Evolutionary conservation across 2,888 invertebrate species (phyloP).

Genomic region (Scaptomyza caliginosa): DNA sequence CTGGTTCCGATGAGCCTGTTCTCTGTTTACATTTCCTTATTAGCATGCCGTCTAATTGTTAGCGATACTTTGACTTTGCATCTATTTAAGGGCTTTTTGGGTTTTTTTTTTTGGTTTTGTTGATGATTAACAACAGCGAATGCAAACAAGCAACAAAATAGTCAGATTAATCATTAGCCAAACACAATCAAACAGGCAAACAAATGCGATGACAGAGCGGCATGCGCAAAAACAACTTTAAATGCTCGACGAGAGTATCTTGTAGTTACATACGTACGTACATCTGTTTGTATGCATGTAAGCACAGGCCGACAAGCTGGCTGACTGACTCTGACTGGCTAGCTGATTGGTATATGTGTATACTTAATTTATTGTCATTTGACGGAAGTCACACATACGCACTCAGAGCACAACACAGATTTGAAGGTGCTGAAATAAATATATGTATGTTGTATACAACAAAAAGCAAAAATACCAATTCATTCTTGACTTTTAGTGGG

Average conservation of each 20-base stretch:
- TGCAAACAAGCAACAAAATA: conserved; percentile 13
- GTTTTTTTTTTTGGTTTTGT: conserved; percentile 51
- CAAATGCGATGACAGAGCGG: conserved; percentile 26
- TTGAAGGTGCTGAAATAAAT: conserved; percentile 49
- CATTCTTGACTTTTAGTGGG: conserved; percentile 76
- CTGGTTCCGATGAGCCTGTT: conserved; percentile 30
- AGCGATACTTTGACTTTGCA: conserved; percentile 50
- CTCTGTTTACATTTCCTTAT: conserved; percentile 70
- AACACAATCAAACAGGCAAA: conserved; percentile 41
- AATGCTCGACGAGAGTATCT: conserved; percentile 41
- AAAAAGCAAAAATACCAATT: conserved; percentile 56
- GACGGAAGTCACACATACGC: conserved; percentile 67
- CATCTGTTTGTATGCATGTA: not conserved
- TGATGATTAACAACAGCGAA: conserved; percentile 54
- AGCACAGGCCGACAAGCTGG: conserved; percentile 20
- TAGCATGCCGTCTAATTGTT: conserved; percentile 60
- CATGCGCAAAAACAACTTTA: conserved; percentile 20
- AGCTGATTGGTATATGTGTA: conserved; percentile 35
- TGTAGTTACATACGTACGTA: conserved; percentile 31
- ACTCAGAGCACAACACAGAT: conserved; percentile 16
- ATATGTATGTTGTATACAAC: conserved; percentile 40
- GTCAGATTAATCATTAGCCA: conserved; percentile 35
- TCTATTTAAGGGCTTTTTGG: conserved; percentile 68
- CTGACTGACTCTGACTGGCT: conserved; percentile 4
- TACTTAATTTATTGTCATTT: conserved; percentile 75